phyloP scores from a whole-genome alignment of 2,888 invertebrate genomes.

The Auanema sp. region DNA sequence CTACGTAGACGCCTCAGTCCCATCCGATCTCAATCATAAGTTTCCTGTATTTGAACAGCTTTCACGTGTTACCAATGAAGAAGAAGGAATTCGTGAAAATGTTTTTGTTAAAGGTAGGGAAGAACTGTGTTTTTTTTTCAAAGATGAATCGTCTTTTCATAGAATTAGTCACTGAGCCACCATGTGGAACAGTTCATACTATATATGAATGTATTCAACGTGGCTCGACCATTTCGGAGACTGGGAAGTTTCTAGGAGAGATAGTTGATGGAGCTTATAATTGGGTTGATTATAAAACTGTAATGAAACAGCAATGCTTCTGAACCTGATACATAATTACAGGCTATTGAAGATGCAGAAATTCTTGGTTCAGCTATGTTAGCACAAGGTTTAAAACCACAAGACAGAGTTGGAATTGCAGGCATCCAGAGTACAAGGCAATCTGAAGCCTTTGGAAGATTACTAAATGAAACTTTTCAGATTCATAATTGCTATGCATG shows the following conservation, averaged over 20 bases:
- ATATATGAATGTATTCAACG: slow-evolving; percentile 37
- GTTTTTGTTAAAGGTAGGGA: slow-evolving; percentile 40
- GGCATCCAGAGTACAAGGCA: slow-evolving; percentile 39
- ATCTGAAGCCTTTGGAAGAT: not conserved
- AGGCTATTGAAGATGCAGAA: slow-evolving; percentile 46
- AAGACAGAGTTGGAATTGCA: slow-evolving; percentile 62
- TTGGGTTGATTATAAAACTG: slow-evolving; percentile 27
- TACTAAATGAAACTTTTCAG: slow-evolving; percentile 14
- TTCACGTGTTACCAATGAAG: slow-evolving; percentile 45
- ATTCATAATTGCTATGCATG: slow-evolving; percentile 45
- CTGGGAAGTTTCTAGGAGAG: slow-evolving; percentile 34
- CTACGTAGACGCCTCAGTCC: too few species aligned
- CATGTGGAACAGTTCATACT: slow-evolving; percentile 39
- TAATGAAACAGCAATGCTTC: not conserved
- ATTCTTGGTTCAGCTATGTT: slow-evolving; percentile 64
- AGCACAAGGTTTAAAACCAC: slow-evolving; percentile 53
- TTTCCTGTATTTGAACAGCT: slow-evolving; percentile 32
- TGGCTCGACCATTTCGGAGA: slow-evolving; percentile 24
- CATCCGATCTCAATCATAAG: slow-evolving; percentile 19
- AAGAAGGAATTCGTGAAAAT: slow-evolving; percentile 48
- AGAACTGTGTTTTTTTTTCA: not conserved
- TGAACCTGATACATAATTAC: not conserved
- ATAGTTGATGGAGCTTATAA: slow-evolving; percentile 22
- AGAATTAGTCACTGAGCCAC: slow-evolving; percentile 43
- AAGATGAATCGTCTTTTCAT: not conserved